These are phyloP conservation scores for Amphimallon solstitiale DNA, from an alignment of 2,888 invertebrate species.

Conservation along the genomic window DNA sequence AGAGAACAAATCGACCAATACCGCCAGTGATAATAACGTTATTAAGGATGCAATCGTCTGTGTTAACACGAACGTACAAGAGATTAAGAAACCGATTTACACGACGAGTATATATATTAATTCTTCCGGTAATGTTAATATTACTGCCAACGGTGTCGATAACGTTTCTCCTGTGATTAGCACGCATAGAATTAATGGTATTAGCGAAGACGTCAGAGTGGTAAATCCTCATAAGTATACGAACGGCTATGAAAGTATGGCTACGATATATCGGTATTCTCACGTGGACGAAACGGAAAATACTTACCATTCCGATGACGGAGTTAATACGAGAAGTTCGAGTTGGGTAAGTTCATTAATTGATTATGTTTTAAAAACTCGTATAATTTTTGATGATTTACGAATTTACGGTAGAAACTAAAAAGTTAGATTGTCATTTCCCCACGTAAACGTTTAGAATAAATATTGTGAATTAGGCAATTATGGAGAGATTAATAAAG, in stretches of 20 bases:
- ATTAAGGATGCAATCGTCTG: constrained; percentile 30
- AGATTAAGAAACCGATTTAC: constrained; percentile 54
- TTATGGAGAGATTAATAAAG: too few species aligned
- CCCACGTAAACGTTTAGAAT: too few species aligned
- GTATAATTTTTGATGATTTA: constrained; percentile 7
- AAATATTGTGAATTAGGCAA: too few species aligned
- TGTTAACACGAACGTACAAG: constrained; percentile 39
- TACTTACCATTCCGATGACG: constrained; percentile 56
- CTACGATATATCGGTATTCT: constrained; percentile 55
- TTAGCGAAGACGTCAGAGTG: constrained; percentile 50
- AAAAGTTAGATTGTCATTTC: too few species aligned
- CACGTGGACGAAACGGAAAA: constrained; percentile 50
- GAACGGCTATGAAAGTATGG: constrained; percentile 57
- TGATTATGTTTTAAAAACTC: neutral
- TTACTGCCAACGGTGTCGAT: constrained; percentile 45
- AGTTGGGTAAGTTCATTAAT: constrained; percentile 45
- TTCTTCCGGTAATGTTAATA: constrained; percentile 55
- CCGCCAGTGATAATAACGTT: constrained; percentile 30
- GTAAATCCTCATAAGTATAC: constrained; percentile 52
- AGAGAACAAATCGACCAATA: constrained; percentile 43
- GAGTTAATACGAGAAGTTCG: constrained; percentile 40
- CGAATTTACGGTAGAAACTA: too few species aligned
- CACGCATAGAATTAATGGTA: constrained; percentile 51
- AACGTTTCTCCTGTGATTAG: constrained; percentile 53
- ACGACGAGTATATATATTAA: constrained; percentile 63